Base-by-base conservation (phyloP, 2,888 invertebrate genomes). In the Noctua janthina region DNA sequence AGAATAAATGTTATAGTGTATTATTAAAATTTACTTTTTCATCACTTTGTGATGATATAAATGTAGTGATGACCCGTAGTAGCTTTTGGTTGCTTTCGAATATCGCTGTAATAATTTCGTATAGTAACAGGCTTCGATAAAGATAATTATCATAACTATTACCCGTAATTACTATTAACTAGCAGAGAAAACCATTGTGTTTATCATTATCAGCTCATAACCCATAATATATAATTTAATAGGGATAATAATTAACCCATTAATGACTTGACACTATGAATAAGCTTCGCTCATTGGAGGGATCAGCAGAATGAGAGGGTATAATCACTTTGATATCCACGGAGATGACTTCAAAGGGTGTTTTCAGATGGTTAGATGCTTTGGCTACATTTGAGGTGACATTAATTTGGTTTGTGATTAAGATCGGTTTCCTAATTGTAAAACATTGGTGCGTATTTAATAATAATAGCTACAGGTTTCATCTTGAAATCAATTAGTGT, bases 201-300 rank as follows among this genome's bases (percentile, higher is more conserved):
- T 54, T 11, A 75, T 15, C 46, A 75, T 78, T 75, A 75, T 20
- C 39, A 78, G 59, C 72, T 66, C 54, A 74, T 66, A 78, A 75
- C 29, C 74, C 72, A 46, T 49, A n/a, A 20, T 49, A n/a, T 62
- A 64, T n/a, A 69, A 76, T 68, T 77, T 49, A 72, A 82, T 62
- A 20, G 68, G 68, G 23, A 80, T 69, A n/a, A 59, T 74, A 56
- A 78, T 74, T 74, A 86, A 66, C 69, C 54, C 75, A 74, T 76
- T 83, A 85, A 75, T 76, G 72, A 66, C 39, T 69, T 62, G 23
- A 71, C 64, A 76, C 51, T 70, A 64, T 75, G 64, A 75, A 79
- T 72, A 79, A 76, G 62, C n/a, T 76, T 72, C 46, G 46, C 23
- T 49, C 39, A 54, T 67, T 69, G 46, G 7, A 56, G 29, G 68